Evolutionary conservation across 2,797 vertebrate species (phyloP).

Genomic region (Centropyge bicolor): DNA sequence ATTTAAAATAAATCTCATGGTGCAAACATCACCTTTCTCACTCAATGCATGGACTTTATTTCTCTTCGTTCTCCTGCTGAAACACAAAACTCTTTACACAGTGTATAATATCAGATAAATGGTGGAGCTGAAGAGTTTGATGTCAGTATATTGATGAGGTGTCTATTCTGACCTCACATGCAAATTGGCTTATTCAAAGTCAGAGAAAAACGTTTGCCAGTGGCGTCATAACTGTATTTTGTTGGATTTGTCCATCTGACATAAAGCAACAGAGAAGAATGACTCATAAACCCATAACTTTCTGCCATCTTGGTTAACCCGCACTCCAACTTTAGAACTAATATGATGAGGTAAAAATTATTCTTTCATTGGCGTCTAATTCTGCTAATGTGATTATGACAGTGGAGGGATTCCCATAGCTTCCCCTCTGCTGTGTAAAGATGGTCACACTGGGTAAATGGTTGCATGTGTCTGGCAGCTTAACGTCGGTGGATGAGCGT

Average conservation of each 20-base stretch:
- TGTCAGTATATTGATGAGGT: neutral
- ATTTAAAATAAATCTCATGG: neutral
- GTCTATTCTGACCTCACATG: neutral
- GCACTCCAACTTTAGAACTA: neutral
- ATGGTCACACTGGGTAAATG: slow-evolving; percentile 36
- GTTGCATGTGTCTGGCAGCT: slow-evolving; percentile 31
- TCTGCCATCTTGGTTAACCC: too few species aligned
- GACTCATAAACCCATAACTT: too few species aligned
- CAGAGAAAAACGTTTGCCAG: neutral
- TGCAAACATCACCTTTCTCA: too few species aligned
- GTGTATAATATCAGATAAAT: neutral
- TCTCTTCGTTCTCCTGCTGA: neutral
- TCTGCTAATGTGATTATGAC: neutral
- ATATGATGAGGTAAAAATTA: neutral
- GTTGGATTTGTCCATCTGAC: neutral
- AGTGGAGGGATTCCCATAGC: neutral
- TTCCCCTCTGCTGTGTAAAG: slow-evolving; percentile 17
- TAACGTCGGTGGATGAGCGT: slow-evolving; percentile 46
- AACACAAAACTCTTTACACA: neutral
- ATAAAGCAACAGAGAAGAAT: too few species aligned
- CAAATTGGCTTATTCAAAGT: neutral
- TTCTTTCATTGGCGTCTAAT: neutral
- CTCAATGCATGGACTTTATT: neutral
- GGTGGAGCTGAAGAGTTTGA: neutral
- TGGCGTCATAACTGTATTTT: too few species aligned